phyloP scores from a whole-genome alignment of 2,113 vertebrate genomes.

The Urocitellus parryii region DNA sequence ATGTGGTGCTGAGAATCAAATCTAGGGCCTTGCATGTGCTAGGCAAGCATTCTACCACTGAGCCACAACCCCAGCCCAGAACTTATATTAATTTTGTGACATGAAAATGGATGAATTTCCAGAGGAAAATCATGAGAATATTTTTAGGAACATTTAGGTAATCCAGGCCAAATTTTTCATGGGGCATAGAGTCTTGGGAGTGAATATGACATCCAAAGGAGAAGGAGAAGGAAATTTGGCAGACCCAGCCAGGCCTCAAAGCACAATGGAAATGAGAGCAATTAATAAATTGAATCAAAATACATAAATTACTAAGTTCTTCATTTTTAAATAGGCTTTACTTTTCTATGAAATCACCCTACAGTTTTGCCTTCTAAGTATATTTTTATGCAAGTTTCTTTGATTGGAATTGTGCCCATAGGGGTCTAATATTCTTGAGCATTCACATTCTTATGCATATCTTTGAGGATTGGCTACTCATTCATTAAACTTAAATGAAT shows the following conservation, averaged over 20 bases:
- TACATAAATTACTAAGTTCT: not conserved
- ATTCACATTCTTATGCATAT: not conserved
- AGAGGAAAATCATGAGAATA: not conserved
- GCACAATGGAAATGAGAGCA: not conserved
- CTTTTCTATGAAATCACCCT: not conserved
- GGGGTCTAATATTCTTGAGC: not conserved
- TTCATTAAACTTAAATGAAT: not conserved
- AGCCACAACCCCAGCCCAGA: too few species aligned
- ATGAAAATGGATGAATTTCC: not conserved
- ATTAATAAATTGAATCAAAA: not conserved
- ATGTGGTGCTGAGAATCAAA: too few species aligned
- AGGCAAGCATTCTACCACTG: too few species aligned
- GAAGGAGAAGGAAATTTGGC: not conserved
- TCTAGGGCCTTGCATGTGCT: too few species aligned
- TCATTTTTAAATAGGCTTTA: slow-evolving; percentile 8
- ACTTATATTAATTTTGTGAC: not conserved
- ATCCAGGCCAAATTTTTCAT: not conserved
- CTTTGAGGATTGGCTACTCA: not conserved
- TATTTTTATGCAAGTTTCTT: not conserved
- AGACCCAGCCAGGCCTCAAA: not conserved
- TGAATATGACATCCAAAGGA: not conserved
- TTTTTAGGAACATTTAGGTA: not conserved
- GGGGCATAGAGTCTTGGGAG: not conserved
- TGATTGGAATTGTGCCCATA: not conserved
- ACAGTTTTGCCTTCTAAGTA: not conserved